Conservation (phyloP, 1,140 invertebrate species). For the Maniola jurtina region DNA sequence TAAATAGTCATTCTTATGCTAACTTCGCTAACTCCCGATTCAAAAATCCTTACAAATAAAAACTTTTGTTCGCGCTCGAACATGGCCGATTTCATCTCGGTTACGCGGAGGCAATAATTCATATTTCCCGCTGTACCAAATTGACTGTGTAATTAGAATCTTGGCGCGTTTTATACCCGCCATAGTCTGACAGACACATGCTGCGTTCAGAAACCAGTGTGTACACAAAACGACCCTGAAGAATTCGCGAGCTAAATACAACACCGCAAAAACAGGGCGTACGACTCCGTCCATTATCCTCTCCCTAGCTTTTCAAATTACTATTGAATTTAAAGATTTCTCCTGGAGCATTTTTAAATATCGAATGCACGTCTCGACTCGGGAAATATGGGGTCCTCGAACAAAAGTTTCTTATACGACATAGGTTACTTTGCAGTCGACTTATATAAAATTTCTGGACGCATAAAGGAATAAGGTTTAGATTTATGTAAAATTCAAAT, state of each 20-base stretch:
- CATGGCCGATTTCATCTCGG: conserved; percentile 68
- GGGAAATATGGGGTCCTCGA: conserved; percentile 56
- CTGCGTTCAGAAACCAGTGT: conserved; percentile 71
- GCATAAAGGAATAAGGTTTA: conserved; percentile 62
- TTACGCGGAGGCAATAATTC: conserved; percentile 70
- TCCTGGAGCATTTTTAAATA: conserved; percentile 72
- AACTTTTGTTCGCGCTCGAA: conserved; percentile 55
- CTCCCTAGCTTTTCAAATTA: conserved; percentile 70
- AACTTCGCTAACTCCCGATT: conserved; percentile 41
- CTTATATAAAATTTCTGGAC: conserved; percentile 44
- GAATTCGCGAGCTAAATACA: conserved; percentile 74
- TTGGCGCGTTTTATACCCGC: conserved; percentile 57
- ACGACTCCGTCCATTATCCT: conserved; percentile 61
- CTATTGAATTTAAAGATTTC: conserved; percentile 76
- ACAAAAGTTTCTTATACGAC: conserved; percentile 61
- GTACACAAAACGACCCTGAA: conserved; percentile 68
- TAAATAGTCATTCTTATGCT: conserved; percentile 57
- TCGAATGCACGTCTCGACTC: conserved; percentile 70
- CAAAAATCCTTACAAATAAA: conserved; percentile 48
- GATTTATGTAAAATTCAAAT: conserved; percentile 42
- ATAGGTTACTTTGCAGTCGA: conserved; percentile 47
- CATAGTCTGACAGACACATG: conserved; percentile 63
- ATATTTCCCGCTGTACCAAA: conserved; percentile 71
- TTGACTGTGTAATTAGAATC: conserved; percentile 76
- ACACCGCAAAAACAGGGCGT: conserved; percentile 76